Evolutionary conservation across 64 coral and sea anemone species (phyloP).

Genomic region (Stichodactyla helianthus): DNA sequence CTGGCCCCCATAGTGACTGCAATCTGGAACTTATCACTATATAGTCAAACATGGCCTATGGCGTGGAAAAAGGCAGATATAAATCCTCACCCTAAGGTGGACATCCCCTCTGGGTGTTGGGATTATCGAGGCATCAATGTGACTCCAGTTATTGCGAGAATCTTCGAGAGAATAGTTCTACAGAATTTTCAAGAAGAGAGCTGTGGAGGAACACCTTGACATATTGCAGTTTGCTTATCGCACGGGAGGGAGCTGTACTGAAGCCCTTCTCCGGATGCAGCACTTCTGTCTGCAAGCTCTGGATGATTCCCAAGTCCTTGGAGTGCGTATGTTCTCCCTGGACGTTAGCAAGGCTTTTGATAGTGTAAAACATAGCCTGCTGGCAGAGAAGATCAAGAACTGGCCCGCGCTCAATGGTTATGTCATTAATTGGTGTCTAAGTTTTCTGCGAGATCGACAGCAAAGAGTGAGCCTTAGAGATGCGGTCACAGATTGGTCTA

Average conservation of each 20-base stretch:
- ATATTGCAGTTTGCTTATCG: constrained; percentile 48
- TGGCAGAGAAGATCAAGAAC: constrained; percentile 34
- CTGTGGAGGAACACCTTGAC: constrained; percentile 17
- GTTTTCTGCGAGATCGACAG: too few species aligned
- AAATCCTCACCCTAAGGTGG: constrained; percentile 39
- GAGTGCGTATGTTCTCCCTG: constrained; percentile 19
- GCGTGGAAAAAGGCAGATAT: constrained; percentile 28
- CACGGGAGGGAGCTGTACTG: constrained; percentile 25
- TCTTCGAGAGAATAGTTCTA: constrained; percentile 49
- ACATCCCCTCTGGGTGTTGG: not conserved
- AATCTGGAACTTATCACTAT: constrained; percentile 38
- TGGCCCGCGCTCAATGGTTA: constrained; percentile 20
- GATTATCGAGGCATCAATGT: constrained; percentile 49
- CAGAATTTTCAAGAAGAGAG: constrained; percentile 15
- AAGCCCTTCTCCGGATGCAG: constrained; percentile 29
- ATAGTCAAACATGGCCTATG: constrained; percentile 12
- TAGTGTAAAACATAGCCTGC: constrained; percentile 26
- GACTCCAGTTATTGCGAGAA: constrained; percentile 37
- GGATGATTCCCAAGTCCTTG: not conserved
- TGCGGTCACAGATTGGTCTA: constrained; percentile 16
- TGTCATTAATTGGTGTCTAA: constrained; percentile 28
- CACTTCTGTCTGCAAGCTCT: not conserved
- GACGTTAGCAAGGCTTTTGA: constrained; percentile 28
- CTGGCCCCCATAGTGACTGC: constrained; percentile 12
- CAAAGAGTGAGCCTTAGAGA: constrained; percentile 17